Evolutionary conservation across 2,113 vertebrate genomes (phyloP), one percentile per base, ranked within the genome.

Genomic region (Carettochelys insculpta): DNA sequence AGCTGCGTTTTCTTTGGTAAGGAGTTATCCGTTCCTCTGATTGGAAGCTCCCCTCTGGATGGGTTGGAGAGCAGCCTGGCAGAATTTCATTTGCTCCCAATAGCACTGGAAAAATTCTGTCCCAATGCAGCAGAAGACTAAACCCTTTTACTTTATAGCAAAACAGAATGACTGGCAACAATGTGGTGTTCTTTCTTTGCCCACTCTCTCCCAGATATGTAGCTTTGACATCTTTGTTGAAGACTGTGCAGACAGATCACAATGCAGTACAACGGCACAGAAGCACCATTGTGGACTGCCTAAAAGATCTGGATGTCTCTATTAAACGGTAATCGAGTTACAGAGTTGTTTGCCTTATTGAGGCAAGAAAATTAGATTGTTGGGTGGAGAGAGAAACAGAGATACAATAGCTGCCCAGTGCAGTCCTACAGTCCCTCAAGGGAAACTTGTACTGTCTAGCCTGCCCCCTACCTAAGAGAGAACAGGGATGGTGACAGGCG

Each of bases 201-300:
- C 31, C 22, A 71, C 19, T 65, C 61, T 80, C 0, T 86, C 78
- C 20, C 96, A 99, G 99, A 96, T 99, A 99, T 7, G 99, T 99
- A 97, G 99, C 99, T 82, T 97, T 99, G 98, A 99, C 99, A 0
- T 99, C 99, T 10, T 97, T 99, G 97, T 98, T 99, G 97, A 99
- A 99, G 98, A 99, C 99, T 0, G 99, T 99, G 89, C 99, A 99
- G 97, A 99, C 99, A 12, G 99, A 99, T 95, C 99, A 99, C 96
- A 99, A 99, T 82, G 99, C 99, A 82, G 99, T 99, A 27, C 99
- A 99, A 97, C 98, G 99, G 85, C 99, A 99, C 93, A 98, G 99
- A 95, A 99, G 99, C 97, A 99, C 99, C 41, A 99, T 99, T 82
- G 99, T 99, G 94, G 99, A 99, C 96, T 99, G 99, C 98, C 97